Base-by-base conservation (phyloP, 2,797 vertebrate species). In the Coranthus polyacanthus region DNA sequence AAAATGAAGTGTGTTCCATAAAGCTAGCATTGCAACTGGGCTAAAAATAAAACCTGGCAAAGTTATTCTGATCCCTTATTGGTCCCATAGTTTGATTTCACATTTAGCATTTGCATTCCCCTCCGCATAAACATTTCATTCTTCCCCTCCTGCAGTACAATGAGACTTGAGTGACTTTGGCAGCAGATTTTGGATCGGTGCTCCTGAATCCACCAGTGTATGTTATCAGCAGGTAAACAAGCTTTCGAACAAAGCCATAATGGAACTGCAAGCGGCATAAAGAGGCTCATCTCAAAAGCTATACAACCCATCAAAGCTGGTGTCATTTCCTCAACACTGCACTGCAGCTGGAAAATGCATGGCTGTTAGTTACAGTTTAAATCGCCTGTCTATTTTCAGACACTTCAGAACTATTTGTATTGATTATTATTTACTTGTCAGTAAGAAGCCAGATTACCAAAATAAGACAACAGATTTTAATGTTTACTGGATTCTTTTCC, bases 171-270 rank as follows among this genome's bases (percentile, higher is more conserved):
- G 93, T 94, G 93, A 95, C 92, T 94, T 93, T 95, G 94, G 94
- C 94, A 95, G 92, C 90, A 91, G 87, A 93, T 93, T 93, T 92
- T 95, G 94, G 94, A 95, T 94, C 91, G 93, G 88, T 92, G 92
- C 92, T 94, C 92, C 93, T 92, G 92, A 93, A 95, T 94, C 93
- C 94, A 94, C 93, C 93, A 93, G 93, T 94, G 92, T 94, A 94
- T 95, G 94, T 95, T 95, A 95, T 95, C 94, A 95, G 94, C 94
- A 95, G 94, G 94, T 95, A 94, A 95, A 95, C 94, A 95, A 95
- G 94, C 94, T 93, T 92, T 92, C 93, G 83, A 94, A 95, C 94
- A 95, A 95, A 94, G 93, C 93, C 92, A 94, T 95, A 94, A 95
- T 94, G 93, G 93, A 93, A 92, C 92, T 86, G 93, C 92, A 91